Base-by-base conservation (phyloP, 2,113 vertebrate genomes). In the Guaruba guarouba region DNA sequence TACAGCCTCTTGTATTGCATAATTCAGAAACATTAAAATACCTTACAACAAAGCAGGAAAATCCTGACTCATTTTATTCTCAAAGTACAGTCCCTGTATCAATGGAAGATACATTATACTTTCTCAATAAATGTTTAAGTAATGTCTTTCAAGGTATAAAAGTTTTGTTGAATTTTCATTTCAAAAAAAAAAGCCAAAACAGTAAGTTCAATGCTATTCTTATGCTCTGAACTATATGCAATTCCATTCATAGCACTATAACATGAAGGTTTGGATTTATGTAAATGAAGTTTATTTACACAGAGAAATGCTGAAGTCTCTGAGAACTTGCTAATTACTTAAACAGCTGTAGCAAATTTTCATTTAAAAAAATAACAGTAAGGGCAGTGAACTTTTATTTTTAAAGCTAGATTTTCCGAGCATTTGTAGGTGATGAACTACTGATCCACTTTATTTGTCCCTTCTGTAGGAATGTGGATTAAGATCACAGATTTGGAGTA, bases 1-100 rank as follows among this genome's bases (percentile, higher is more conserved):
- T 59, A 61, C 54, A 93, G 49, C 3, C 3, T 80, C 51, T 77
- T 0, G 0, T 33, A 31, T 39, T 46, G 22, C 4, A 0, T 25
- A 79, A 82, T 44, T 25, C 61, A 81, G 49, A 87, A 52, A 52
- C 13, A 51, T 2, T 33, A 69, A 85, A 44, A 70, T 51, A 8
- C 3, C 11, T 78, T 59, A 41, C 7, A 77, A 46, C 4, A 59
- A 64, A 64, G 11, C 13, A 66, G n/a, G 11, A 90, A 94, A 90
- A 88, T 55, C 20, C 31, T 83, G 37, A 48, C 37, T 70, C 23
- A 51, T 79, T 77, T 88, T 74, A 63, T 7, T 67, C 35, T 39
- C 28, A 71, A 62, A 25, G 28, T 46, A 79, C 7, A 9, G 44
- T 9, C 54, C 33, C 43, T 35, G 13, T 55, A 84, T 68, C 24